Conservation (phyloP, 2,797 vertebrate genomes). For the Geotrypetes seraphini region DNA sequence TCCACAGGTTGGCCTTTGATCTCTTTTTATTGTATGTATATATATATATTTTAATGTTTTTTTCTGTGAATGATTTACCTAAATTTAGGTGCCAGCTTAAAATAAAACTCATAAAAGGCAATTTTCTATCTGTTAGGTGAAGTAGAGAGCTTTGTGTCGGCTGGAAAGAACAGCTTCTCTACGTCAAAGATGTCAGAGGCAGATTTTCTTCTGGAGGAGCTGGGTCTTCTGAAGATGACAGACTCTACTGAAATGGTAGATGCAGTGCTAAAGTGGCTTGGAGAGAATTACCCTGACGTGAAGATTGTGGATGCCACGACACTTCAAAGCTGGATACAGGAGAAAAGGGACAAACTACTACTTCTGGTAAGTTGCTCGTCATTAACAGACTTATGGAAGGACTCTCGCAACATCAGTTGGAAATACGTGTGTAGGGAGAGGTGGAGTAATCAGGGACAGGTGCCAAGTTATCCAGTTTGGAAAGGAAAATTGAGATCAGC, state of each 20-base stretch:
- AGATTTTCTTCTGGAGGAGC: background rate
- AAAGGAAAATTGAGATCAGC: too few relatives aligned
- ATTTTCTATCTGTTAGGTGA: background rate
- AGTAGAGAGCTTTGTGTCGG: background rate
- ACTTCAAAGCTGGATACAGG: background rate
- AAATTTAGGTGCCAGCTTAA: too few relatives aligned
- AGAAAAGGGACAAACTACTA: background rate
- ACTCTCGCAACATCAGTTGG: too few relatives aligned
- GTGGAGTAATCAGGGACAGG: too few relatives aligned
- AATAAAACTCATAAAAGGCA: too few relatives aligned
- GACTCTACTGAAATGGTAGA: background rate
- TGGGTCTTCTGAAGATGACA: accelerated
- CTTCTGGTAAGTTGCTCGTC: background rate
- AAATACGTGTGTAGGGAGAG: too few relatives aligned
- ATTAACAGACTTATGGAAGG: background rate
- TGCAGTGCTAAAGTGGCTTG: background rate
- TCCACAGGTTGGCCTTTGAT: too few relatives aligned
- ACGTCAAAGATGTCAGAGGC: background rate
- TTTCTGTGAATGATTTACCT: too few relatives aligned
- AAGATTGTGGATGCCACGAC: background rate
- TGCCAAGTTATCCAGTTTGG: too few relatives aligned
- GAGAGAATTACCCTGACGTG: background rate
- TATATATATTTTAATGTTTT: too few relatives aligned
- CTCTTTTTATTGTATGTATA: too few relatives aligned
- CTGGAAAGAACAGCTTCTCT: background rate